Conservation (phyloP, 2,113 vertebrate species). For the Festucalex cinctus region DNA sequence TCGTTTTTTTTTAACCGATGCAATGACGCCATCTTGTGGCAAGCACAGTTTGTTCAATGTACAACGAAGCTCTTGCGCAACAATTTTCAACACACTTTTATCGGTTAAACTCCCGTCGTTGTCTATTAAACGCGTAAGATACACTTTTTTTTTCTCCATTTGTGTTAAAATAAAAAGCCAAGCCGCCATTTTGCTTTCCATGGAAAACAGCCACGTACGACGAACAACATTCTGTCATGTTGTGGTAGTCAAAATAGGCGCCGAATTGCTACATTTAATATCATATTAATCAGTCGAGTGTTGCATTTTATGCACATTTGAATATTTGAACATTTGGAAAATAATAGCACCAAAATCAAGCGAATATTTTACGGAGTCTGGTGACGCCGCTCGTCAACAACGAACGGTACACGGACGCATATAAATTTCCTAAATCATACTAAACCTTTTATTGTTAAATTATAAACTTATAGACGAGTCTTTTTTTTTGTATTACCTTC, state of each 20-base stretch:
- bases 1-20: background rate
- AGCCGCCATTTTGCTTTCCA: background rate
- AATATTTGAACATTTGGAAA: background rate
- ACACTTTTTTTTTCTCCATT: background rate
- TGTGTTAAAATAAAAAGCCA: background rate
- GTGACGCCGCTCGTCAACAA: background rate
- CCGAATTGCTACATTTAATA: no score
- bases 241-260: no score
- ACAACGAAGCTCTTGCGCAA: background rate
- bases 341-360: background rate
- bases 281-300: background rate
- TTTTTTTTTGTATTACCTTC: background rate
- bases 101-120: background rate
- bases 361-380: background rate
- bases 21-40: background rate
- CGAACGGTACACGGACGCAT: no score
- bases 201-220: background rate
- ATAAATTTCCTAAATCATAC: no score
- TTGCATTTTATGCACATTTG: no score
- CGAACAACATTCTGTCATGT: background rate
- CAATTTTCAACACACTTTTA: background rate
- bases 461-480: background rate
- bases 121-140: background rate
- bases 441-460: background rate
- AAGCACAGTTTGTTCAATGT: background rate